Evolutionary conservation across 2,113 vertebrate species (phyloP).

Genomic region (Phaethon lepturus): DNA sequence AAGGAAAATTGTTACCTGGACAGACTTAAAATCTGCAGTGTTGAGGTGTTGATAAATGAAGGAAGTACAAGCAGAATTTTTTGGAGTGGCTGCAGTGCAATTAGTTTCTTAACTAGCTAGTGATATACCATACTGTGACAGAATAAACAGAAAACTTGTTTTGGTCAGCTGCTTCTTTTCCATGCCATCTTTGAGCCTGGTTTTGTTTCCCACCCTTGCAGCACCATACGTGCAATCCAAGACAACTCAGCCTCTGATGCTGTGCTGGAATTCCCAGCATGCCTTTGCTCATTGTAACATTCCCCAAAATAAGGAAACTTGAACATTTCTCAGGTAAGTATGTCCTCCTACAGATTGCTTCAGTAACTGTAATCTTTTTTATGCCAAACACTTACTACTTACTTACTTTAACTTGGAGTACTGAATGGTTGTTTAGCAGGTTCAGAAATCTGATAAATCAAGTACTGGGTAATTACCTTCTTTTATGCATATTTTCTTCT

Average conservation of each 20-base stretch:
- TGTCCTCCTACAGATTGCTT: neutral
- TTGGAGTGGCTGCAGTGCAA: neutral
- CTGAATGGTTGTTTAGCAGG: neutral
- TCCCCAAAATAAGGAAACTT: neutral
- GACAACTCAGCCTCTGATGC: neutral
- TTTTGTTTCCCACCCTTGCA: rapidly evolving
- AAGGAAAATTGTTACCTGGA: neutral
- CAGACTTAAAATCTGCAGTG: neutral
- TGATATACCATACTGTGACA: neutral
- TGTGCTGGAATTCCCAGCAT: neutral
- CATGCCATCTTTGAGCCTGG: neutral
- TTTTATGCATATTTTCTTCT: neutral
- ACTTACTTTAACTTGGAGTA: neutral
- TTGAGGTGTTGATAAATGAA: neutral
- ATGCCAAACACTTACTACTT: neutral
- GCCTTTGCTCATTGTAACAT: neutral
- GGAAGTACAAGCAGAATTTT: neutral
- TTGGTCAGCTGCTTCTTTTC: neutral
- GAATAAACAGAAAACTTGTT: neutral
- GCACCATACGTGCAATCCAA: neutral
- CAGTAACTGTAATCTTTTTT: neutral
- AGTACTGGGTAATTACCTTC: neutral
- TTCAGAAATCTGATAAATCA: neutral
- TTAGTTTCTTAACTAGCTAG: neutral
- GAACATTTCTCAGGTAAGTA: neutral